A percentile compares a stretch with the other conserved stretches of the same genome.
phyloP scores from a whole-genome alignment of 2,797 vertebrate genomes.

The Thalassophryne amazonica region DNA sequence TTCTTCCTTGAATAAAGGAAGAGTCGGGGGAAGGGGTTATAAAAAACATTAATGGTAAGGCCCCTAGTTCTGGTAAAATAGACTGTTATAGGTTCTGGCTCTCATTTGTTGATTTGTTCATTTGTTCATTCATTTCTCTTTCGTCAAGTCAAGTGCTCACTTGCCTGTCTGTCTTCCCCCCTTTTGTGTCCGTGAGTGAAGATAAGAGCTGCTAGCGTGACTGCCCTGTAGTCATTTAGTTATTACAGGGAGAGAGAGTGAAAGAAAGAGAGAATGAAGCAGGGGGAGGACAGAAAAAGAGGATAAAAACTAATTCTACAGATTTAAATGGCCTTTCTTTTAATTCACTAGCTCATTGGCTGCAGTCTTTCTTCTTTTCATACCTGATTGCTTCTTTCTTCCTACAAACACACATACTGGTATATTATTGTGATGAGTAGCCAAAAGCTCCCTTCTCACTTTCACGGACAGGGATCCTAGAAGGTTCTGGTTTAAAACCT shows the following conservation, averaged over 20 bases:
- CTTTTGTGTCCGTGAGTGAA: slow-evolving; percentile 64
- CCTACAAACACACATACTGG: slow-evolving; percentile 16
- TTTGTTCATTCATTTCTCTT: slow-evolving; percentile 76
- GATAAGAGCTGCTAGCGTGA: slow-evolving; percentile 84
- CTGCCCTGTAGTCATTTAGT: slow-evolving; percentile 87
- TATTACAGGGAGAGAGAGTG: slow-evolving; percentile 60
- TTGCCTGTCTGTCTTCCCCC: slow-evolving; percentile 85
- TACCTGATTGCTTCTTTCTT: slow-evolving; percentile 45
- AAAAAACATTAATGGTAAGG: slow-evolving; percentile 91
- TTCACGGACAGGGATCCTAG: no score
- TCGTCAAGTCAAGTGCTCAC: slow-evolving; percentile 91
- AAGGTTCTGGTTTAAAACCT: no score
- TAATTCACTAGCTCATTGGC: slow-evolving; percentile 49
- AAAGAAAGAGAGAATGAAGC: slow-evolving; percentile 30
- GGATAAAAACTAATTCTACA: slow-evolving; percentile 67
- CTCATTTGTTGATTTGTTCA: slow-evolving; percentile 83
- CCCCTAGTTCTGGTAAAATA: slow-evolving; percentile 91
- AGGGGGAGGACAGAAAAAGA: slow-evolving; percentile 74
- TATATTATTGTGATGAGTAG: background rate
- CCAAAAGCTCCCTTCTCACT: no score
- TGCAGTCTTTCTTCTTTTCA: slow-evolving; percentile 45
- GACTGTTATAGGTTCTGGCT: slow-evolving; percentile 83
- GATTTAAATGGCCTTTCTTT: slow-evolving; percentile 72
- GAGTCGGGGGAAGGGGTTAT: slow-evolving; percentile 68
- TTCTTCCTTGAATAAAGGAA: slow-evolving; percentile 81